These are phyloP conservation scores for Musca vetustissima DNA, from an alignment of 1,140 invertebrate genomes.

Conservation along the genomic window DNA sequence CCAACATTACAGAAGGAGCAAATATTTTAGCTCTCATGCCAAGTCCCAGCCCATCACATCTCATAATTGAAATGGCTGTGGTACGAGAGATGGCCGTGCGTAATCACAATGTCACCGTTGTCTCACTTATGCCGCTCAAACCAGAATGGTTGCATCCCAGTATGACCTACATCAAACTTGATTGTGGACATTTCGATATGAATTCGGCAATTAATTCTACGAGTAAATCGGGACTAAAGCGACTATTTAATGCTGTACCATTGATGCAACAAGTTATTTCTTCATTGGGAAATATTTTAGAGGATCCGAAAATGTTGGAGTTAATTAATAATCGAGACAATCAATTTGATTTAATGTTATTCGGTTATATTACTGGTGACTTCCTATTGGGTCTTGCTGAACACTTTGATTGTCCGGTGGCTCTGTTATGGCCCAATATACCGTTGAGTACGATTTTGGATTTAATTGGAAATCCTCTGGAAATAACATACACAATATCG, in stretches of 20 bases:
- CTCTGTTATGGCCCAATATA: slow-evolving; percentile 37
- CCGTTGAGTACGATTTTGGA: slow-evolving; percentile 38
- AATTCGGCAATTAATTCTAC: background rate
- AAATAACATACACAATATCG: slow-evolving; percentile 39
- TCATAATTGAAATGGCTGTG: slow-evolving; percentile 33
- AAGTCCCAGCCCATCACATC: slow-evolving; percentile 33
- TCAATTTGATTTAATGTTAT: slow-evolving; percentile 38
- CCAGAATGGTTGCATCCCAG: background rate
- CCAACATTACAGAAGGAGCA: background rate
- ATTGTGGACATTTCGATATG: background rate
- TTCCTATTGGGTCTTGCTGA: slow-evolving; percentile 43
- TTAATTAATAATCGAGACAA: slow-evolving; percentile 21
- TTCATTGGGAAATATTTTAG: slow-evolving; percentile 31
- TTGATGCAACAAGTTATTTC: background rate
- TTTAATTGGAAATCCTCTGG: slow-evolving; percentile 43
- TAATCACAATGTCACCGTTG: slow-evolving; percentile 37
- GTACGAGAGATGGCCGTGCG: slow-evolving; percentile 30
- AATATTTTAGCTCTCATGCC: slow-evolving; percentile 35
- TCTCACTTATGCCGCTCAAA: slow-evolving; percentile 23
- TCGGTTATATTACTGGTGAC: slow-evolving; percentile 49
- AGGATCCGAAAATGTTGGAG: slow-evolving; percentile 30
- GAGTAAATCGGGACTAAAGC: background rate
- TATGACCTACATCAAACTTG: background rate
- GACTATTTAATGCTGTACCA: background rate
- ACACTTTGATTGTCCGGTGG: slow-evolving; percentile 43